Percentiles rank a stretch among this genome's conserved stretches.
These are phyloP conservation scores for Drosophila ogumai DNA, from an alignment of 1,140 invertebrate genomes.

Conservation along the genomic window DNA sequence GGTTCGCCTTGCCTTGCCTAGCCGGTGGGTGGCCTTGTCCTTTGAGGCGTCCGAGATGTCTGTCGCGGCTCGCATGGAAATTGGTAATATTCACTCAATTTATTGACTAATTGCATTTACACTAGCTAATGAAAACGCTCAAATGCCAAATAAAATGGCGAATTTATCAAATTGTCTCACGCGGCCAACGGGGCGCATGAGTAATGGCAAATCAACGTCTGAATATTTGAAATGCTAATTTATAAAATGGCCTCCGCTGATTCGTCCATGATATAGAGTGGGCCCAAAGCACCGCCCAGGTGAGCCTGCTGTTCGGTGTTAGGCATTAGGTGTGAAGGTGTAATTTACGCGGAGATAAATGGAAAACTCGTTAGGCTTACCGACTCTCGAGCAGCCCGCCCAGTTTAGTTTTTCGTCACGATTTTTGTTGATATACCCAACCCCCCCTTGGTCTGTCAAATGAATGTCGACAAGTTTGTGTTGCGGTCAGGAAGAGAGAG, in stretches of 20 bases:
- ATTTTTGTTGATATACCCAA: neutral
- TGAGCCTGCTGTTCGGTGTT: neutral
- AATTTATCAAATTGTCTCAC: constrained; percentile 71
- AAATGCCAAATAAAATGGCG: constrained; percentile 76
- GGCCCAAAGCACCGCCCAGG: neutral
- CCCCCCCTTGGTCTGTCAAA: constrained; percentile 27
- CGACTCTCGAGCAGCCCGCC: neutral
- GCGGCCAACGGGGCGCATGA: constrained; percentile 46
- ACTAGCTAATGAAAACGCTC: constrained; percentile 67
- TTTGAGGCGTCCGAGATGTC: constrained; percentile 10
- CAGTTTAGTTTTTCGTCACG: constrained; percentile 25
- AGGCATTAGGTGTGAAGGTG: constrained; percentile 46
- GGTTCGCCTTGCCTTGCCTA: neutral
- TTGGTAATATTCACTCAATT: constrained; percentile 78
- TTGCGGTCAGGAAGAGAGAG: constrained; percentile 5
- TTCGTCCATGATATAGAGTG: constrained; percentile 19
- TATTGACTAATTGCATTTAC: constrained; percentile 80
- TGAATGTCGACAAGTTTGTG: constrained; percentile 34
- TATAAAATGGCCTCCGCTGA: constrained; percentile 48
- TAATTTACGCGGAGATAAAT: constrained; percentile 49
- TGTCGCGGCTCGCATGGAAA: constrained; percentile 60
- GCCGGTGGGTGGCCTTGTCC: constrained; percentile 36
- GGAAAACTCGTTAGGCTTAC: constrained; percentile 25
- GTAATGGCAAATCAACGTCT: constrained; percentile 66
- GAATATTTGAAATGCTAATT: constrained; percentile 63